Evolutionary conservation across 2,888 invertebrate species (phyloP).

Genomic region (Amphipyra tragopoginis): DNA sequence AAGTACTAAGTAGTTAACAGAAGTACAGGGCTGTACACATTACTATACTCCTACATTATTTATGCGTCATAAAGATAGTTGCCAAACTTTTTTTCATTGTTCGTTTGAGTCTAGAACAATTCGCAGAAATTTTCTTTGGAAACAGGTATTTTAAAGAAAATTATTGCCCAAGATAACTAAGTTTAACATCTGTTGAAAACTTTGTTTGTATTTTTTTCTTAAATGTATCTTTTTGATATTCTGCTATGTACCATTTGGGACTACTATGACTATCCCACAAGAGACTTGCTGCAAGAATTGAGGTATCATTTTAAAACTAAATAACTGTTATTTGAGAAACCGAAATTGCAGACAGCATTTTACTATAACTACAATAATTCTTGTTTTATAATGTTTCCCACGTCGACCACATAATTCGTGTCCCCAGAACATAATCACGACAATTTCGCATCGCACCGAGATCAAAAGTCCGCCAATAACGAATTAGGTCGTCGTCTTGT

Average conservation of each 20-base stretch:
- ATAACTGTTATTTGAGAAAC: slow-evolving; percentile 7
- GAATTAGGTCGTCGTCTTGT: slow-evolving; percentile 79
- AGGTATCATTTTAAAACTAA: slow-evolving; percentile 10
- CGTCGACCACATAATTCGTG: slow-evolving; percentile 27
- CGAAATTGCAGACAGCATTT: no score
- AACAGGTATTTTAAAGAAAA: slow-evolving; percentile 32
- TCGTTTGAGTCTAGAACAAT: slow-evolving; percentile 28
- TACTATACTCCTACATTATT: slow-evolving; percentile 14
- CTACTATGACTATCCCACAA: slow-evolving; percentile 11
- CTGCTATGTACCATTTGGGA: slow-evolving; percentile 32
- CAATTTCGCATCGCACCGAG: slow-evolving; percentile 32
- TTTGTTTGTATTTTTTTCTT: slow-evolving; percentile 27
- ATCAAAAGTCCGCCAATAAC: slow-evolving; percentile 56
- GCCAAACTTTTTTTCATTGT: slow-evolving; percentile 44
- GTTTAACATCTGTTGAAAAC: slow-evolving; percentile 24
- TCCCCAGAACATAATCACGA: slow-evolving; percentile 42
- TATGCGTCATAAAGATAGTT: slow-evolving; percentile 38
- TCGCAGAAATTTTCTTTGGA: slow-evolving; percentile 27
- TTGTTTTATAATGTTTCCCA: slow-evolving; percentile 33
- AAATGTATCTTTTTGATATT: slow-evolving; percentile 28
- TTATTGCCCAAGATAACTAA: slow-evolving; percentile 27
- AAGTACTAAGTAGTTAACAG: background rate
- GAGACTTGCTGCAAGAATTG: slow-evolving; percentile 14
- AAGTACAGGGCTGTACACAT: slow-evolving; percentile 5
- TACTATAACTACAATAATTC: slow-evolving; percentile 4